phyloP scores from a whole-genome alignment of 2,888 invertebrate genomes.

The Lydus trimaculatus region DNA sequence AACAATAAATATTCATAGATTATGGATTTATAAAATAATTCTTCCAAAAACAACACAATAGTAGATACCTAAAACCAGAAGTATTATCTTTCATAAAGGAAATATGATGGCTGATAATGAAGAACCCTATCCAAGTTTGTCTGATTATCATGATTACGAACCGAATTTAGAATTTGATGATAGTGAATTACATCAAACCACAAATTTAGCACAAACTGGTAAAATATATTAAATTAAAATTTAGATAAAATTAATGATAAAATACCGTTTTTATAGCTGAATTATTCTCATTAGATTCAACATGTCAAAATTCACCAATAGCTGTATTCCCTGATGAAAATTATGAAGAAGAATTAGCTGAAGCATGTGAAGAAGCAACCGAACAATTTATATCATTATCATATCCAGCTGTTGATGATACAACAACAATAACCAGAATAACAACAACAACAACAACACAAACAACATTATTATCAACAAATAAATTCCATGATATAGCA shows the following conservation, averaged over 20 bases:
- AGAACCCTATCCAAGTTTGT: conserved; percentile 85
- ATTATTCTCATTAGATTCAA: conserved; percentile 57
- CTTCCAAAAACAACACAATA: neutral
- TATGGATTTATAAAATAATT: neutral
- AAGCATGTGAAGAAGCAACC: conserved; percentile 60
- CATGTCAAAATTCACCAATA: conserved; percentile 70
- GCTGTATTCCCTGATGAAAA: conserved; percentile 92
- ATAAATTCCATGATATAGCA: conserved; percentile 68
- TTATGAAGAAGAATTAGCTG: conserved; percentile 86
- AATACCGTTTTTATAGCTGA: conserved; percentile 47
- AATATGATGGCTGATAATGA: conserved; percentile 54
- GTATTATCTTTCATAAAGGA: neutral
- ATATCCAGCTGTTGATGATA: conserved; percentile 68
- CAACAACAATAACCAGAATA: conserved; percentile 55
- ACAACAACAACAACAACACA: neutral
- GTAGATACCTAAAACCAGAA: neutral
- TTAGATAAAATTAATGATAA: neutral
- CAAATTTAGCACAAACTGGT: conserved; percentile 71
- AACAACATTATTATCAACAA: conserved; percentile 30
- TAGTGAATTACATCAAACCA: conserved; percentile 80
- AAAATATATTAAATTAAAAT: conserved; percentile 47
- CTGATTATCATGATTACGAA: conserved; percentile 93
- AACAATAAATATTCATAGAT: neutral
- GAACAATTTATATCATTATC: conserved; percentile 44
- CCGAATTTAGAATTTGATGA: conserved; percentile 97